These are phyloP conservation scores for Heliconius hewitsoni DNA, from an alignment of 1,140 invertebrate genomes.

Conservation along the genomic window DNA sequence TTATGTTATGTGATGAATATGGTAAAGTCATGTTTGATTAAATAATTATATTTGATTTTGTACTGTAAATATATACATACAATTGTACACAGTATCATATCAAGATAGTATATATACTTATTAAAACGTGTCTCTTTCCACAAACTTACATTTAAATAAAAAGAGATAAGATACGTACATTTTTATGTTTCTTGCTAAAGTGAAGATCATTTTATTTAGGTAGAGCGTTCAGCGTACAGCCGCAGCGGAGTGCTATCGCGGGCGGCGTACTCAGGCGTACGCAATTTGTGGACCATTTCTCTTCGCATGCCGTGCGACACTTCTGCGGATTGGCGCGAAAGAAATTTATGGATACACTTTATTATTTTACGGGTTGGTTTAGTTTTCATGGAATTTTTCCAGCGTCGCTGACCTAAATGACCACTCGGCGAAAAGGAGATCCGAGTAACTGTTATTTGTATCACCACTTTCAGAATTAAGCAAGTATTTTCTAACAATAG, in stretches of 20 bases:
- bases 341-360: conserved; percentile 55
- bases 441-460: conserved; percentile 3
- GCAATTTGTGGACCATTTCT: conserved; percentile 73
- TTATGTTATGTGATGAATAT: too few species aligned
- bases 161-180: conserved; percentile 3
- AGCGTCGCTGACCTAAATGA: conserved; percentile 13
- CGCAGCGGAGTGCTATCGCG: conserved; percentile 40
- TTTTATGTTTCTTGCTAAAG: conserved; percentile 18
- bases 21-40: too few species aligned
- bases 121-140: background rate
- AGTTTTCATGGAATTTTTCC: conserved; percentile 22
- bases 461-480: conserved; percentile 3
- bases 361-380: conserved; percentile 35
- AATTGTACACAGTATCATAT: background rate
- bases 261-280: conserved; percentile 60
- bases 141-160: background rate
- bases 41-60: too few species aligned
- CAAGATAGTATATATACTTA: background rate
- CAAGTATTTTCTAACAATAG: conserved; percentile 8
- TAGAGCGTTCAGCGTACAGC: conserved; percentile 22
- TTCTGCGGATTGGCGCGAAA: conserved; percentile 64
- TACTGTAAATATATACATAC: too few species aligned
- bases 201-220: conserved; percentile 36
- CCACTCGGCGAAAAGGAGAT: background rate
- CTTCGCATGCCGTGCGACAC: conserved; percentile 62